Base-by-base conservation (phyloP, 2,888 invertebrate genomes). In the Odontothrips loti region DNA sequence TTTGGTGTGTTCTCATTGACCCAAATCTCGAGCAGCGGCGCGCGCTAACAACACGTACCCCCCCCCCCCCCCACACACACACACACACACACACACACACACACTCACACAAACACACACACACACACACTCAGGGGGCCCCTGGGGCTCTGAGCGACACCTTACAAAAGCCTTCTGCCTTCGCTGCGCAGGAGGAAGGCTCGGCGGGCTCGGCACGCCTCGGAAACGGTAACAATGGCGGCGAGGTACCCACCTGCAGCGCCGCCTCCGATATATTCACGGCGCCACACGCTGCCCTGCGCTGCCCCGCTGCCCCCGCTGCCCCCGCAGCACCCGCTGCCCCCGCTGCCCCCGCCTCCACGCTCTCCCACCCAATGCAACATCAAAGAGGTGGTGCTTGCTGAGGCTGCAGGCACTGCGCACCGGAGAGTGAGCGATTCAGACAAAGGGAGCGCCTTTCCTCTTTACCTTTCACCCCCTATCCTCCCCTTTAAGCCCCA, bases 381-480 rank as follows among this genome's bases (percentile, higher is more conserved):
- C 58, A 17, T 58, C 58, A 58, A 58, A 58, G 58, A 58, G 58
- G 58, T 58, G 58, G 58, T 6, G 34, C 58, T 11, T n/a, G n/a
- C 58, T n/a, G 51, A 12, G n/a, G n/a, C n/a, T n/a, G 12, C 58
- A 6, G n/a, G 58, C n/a, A 58, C n/a, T 58, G 58, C 58, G 58
- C 58, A 58, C 58, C 58, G 58, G 58, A 58, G 58, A 58, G 58
- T 58, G 58, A 58, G 17, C 58, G 58, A 58, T 58, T 17, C 58
- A 58, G 58, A 58, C 58, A 58, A 58, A 58, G 58, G 58, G 20
- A 58, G 58, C 58, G n/a, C 12, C 58, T 43, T n/a, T n/a, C n/a
- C 51, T 17, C 17, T 51, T 51, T 17, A 51, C 51, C 51, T 51
- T 15, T 58, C 58, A 17, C n/a, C 58, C 15, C 58, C 58, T 2